phyloP scores from a whole-genome alignment of 1,140 invertebrate species.

The Phymorhynchus buccinoides region DNA sequence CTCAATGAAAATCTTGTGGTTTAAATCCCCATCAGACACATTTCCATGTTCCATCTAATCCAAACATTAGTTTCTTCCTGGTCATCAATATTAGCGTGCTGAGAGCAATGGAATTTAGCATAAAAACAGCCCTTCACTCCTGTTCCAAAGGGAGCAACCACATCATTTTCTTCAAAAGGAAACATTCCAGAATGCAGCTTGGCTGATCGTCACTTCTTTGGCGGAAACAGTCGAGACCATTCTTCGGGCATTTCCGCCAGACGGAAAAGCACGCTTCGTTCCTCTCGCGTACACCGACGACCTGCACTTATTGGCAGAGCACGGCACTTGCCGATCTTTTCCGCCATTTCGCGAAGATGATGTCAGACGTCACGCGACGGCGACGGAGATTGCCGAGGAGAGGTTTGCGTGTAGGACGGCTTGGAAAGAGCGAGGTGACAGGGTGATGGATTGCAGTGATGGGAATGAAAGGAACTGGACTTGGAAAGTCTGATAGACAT shows the following conservation, averaged over 20 bases:
- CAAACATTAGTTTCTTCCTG: neutral
- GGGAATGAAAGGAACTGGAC: neutral
- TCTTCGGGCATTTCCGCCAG: slow-evolving; percentile 21
- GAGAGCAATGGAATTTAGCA: neutral
- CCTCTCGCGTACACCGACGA: neutral
- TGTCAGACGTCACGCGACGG: slow-evolving; percentile 20
- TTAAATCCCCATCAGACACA: neutral
- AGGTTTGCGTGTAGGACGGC: neutral
- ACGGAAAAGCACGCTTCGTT: slow-evolving; percentile 22
- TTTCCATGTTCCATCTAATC: neutral
- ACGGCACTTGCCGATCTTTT: slow-evolving; percentile 30
- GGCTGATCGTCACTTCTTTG: neutral
- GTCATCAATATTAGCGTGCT: neutral
- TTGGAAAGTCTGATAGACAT: neutral
- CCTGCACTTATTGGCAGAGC: slow-evolving; percentile 8
- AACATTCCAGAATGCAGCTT: neutral
- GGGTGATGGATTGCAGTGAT: neutral
- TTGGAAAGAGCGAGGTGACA: neutral
- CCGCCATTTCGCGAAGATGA: slow-evolving; percentile 35
- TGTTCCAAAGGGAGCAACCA: neutral
- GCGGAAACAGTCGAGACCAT: neutral
- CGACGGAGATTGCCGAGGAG: slow-evolving; percentile 27
- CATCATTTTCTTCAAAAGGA: neutral
- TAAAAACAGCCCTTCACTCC: neutral
- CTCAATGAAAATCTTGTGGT: neutral